Base-by-base conservation (phyloP, 2,113 vertebrate genomes). In the Mugil cephalus region DNA sequence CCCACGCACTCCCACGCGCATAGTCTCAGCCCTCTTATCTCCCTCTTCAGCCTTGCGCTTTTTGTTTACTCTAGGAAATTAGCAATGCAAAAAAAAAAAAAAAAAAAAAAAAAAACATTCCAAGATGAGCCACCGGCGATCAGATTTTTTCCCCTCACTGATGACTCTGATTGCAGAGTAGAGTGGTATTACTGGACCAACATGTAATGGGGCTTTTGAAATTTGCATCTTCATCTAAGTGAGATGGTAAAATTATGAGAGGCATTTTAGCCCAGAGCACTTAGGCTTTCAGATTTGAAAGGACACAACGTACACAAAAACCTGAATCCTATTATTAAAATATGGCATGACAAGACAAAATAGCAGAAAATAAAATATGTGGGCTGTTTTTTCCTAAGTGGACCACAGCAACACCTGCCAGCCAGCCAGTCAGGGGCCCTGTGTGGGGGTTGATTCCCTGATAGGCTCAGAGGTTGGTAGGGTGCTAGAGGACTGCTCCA, bases 81-180 rank as follows among this genome's bases (percentile, higher is more conserved):
- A 54, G 6, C 50, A 52, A 17, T 63, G 64, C 47, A 50, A 77
- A 70, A n/a, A 59, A 42, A 18, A 30, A 2, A 5, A 30, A 30
- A 30, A 30, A 60, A 83, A 39, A 19, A n/a, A 54, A n/a, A 60
- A 83, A 39, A 19, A n/a, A 54, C 18, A 64, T 43, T 59, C 51
- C 10, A 51, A 45, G 52, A 40, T 12, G 46, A 71, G 58, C 19
- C 4, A 21, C 17, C 12, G 30, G 10, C 21, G 47, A 24, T 1
- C 18, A 14, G 43, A 30, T 13, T 24, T 7, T 30, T 30, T 66
- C 62, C 50, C n/a, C 61, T 4, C 40, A 53, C 14, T 21, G 13
- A 48, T 15, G 42, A 47, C 7, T 30, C 6, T 61, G 19, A 40
- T 14, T 13, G 36, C 8, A 9, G 19, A 62, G 19, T 39, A 13